phyloP scores from a whole-genome alignment of 2,888 invertebrate species.

The Mactromeris polynyma region DNA sequence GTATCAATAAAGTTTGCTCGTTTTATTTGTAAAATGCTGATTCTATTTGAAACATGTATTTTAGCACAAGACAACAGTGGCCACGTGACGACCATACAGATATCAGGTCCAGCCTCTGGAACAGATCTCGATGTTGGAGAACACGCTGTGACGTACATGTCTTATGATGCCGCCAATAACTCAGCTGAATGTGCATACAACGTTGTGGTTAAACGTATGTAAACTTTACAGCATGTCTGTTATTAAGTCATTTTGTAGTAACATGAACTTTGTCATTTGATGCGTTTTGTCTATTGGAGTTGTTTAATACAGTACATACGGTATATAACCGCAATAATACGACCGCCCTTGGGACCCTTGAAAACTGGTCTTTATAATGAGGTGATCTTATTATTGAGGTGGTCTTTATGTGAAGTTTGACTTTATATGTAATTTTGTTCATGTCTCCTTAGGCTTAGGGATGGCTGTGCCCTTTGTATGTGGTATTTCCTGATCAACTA shows the following conservation, averaged over 20 bases:
- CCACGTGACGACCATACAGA: constrained; percentile 1
- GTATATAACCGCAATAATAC: no score
- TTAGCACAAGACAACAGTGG: constrained; percentile 60
- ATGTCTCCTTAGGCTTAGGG: no score
- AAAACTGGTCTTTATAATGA: no score
- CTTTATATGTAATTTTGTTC: no score
- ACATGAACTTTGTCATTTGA: no score
- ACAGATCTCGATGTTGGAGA: constrained; percentile 54
- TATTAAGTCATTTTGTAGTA: neutral
- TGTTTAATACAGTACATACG: no score
- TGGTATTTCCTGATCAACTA: no score
- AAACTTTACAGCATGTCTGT: neutral
- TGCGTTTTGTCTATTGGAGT: no score
- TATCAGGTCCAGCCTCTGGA: constrained; percentile 19
- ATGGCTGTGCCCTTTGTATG: no score
- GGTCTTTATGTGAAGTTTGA: no score
- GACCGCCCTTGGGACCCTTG: no score
- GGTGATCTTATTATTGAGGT: no score
- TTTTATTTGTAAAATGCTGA: neutral
- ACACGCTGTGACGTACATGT: constrained; percentile 56
- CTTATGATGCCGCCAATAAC: constrained; percentile 59
- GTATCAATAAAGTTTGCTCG: neutral
- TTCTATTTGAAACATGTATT: neutral
- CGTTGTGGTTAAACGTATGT: constrained; percentile 69
- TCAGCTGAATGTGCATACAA: constrained; percentile 63